Evolutionary conservation across 2,797 vertebrate species (phyloP), one percentile per base, ranked within the genome.

Genomic region (Prunella strophiata): DNA sequence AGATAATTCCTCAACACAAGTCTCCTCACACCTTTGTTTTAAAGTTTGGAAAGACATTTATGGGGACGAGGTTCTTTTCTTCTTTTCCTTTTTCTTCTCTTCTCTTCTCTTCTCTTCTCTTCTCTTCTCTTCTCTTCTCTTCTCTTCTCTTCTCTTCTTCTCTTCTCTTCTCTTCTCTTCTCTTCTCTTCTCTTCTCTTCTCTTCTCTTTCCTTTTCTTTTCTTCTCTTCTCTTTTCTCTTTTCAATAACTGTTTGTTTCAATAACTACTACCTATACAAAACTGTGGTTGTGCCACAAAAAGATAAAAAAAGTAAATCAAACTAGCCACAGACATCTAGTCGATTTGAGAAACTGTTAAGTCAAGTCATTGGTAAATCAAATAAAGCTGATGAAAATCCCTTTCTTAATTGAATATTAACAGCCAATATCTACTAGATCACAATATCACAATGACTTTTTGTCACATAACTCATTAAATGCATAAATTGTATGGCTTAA

Each of bases 51-150:
- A 20, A 77, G 40, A 45, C 9, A 25, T 27, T 38, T 2, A 16
- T 22, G 21, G 20, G 45, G 7, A 54, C 21, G 20, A 63, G 16
- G 5, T 25, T 32, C 4, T 11, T 5, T 23, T n/a, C 3, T 48
- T 30, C 10, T 50, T 10, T 9, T 19, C 4, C 6, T 4, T 7
- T 10, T 7, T 4, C 3, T 7, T 12, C 1, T 4, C 10, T 38
- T 23, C 5, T 11, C 5, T 23, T 21, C 5, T 43, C 27, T 10
- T 12, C 20, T 45, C 6, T 22, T 8, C 13, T 4, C 3, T 10
- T 7, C 21, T 5, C 2, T 9, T 14, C 5, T 16, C 9, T 27
- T 5, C 22, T 18, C 18, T 27, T 26, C 15, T 38, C 8, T 11
- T 18, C 6, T 7, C 3, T 11, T 10, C 11, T 3, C 2, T 8